Conservation (phyloP, 2,797 vertebrate genomes). For the Bryconaethiops microstoma region DNA sequence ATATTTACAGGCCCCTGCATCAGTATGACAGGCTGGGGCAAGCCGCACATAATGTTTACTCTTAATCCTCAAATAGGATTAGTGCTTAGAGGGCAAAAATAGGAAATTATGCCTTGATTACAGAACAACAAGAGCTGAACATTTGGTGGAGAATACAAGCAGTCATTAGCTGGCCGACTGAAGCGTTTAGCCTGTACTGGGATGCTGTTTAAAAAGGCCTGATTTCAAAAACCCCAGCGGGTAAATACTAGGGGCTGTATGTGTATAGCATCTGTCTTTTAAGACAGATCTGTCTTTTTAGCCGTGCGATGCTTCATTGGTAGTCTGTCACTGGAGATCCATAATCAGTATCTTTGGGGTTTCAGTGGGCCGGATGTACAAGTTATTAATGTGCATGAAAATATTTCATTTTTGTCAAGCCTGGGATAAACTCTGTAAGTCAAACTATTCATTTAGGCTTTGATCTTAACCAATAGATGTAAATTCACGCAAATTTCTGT, state of each 20-base stretch:
- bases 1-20: conserved; percentile 51
- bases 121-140: conserved; percentile 53
- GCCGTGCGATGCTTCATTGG: conserved; percentile 24
- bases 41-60: conserved; percentile 58
- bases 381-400: conserved; percentile 27
- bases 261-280: conserved; percentile 55
- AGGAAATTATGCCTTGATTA: conserved; percentile 60
- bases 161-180: conserved; percentile 58
- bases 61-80: conserved; percentile 55
- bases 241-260: conserved; percentile 52
- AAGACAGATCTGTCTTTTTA: conserved; percentile 28
- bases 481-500: conserved; percentile 1
- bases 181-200: conserved; percentile 44
- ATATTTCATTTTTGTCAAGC: conserved; percentile 31
- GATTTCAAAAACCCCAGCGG: conserved; percentile 54
- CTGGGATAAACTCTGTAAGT: conserved; percentile 26
- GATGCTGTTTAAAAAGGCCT: conserved; percentile 56
- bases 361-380: conserved; percentile 25
- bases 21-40: conserved; percentile 33
- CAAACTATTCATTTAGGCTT: conserved; percentile 10
- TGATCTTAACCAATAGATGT: background rate
- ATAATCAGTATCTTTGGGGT: conserved; percentile 38
- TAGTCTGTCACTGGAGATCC: conserved; percentile 42
- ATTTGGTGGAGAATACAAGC: conserved; percentile 51
- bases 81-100: conserved; percentile 48